Evolutionary conservation across 2,888 invertebrate genomes (phyloP), one percentile per base, ranked within the genome.

Genomic region (Calliopum simillimum): DNA sequence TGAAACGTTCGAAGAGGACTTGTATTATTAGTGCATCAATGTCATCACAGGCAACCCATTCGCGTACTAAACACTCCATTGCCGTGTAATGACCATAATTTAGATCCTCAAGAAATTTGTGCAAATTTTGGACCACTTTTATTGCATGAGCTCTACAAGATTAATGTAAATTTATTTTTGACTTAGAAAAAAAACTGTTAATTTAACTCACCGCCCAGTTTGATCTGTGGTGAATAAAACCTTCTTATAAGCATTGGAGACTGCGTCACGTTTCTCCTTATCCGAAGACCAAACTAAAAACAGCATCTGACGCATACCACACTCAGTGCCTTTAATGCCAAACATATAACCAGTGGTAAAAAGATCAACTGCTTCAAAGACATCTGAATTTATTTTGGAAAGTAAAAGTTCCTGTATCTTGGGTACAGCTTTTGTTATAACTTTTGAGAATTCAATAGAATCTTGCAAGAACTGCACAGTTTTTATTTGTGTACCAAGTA

Each of bases 321-420:
- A 80, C 76, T 91, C 89, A 3, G 93, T 92, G 64, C 91, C 91
- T 72, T 91, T 90, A n/a, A 95, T 90, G 67, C 92, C 91, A 80
- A 95, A 95, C 75, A 93, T 89, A 79, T 91, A 92, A 0, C 94
- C 94, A 0, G 92, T 90, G 0, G 94, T 93, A 77, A 98, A 93
- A 82, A 97, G 95, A 71, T 94, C 92, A 33, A 98, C 93, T 0
- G 97, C 94, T 84, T 97, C 98, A 67, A 92, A 89, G 14, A 96
- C 93, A 83, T 97, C 97, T 0, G 93, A 90, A 4, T 92, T 89
- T 73, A 90, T 90, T 75, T 90, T 90, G 0, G 93, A 92, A 83
- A 91, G 89, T 13, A 97, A 87, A 79, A 97, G 86, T 21, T 91
- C 89, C 75, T 91, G 91, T 71, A 95, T 90, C n/a, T 92, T 86